These are phyloP conservation scores for Rattus rattus DNA, from an alignment of 2,113 vertebrate genomes.

Conservation along the genomic window DNA sequence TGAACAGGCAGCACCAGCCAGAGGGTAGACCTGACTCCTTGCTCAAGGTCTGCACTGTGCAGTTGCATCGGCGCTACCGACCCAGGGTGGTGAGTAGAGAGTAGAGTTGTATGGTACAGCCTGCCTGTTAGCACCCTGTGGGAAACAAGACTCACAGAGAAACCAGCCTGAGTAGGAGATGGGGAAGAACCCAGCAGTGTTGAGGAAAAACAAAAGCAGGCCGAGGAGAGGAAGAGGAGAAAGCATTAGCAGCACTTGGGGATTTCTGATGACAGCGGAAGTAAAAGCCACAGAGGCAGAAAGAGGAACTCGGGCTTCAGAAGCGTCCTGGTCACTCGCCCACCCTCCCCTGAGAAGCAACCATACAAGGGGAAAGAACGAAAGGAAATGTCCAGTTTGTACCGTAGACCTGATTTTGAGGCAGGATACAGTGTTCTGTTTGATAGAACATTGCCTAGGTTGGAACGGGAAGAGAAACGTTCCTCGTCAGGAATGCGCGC, in stretches of 20 bases:
- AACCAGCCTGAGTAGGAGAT: neutral
- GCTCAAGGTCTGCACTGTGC: neutral
- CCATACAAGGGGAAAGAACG: neutral
- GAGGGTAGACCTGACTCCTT: neutral
- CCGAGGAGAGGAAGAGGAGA: conserved; percentile 22
- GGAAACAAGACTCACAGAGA: neutral
- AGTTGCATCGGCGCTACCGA: neutral
- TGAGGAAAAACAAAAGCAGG: neutral
- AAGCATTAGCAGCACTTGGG: conserved; percentile 7
- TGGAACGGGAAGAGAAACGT: neutral
- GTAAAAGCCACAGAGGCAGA: conserved; percentile 68
- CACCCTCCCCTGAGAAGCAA: neutral
- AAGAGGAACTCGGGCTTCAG: conserved; percentile 69
- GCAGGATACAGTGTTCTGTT: neutral
- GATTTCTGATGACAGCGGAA: conserved; percentile 71
- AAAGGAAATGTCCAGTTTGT: neutral
- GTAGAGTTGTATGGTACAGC: neutral
- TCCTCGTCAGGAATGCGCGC: neutral
- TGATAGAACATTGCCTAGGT: neutral
- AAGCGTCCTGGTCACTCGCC: neutral
- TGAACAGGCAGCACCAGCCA: too few species aligned
- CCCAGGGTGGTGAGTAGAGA: rapidly evolving
- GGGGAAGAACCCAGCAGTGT: neutral
- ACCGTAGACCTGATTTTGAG: neutral
- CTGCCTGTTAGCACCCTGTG: neutral